phyloP scores from a whole-genome alignment of 2,888 invertebrate genomes.

The Spodoptera exigua region DNA sequence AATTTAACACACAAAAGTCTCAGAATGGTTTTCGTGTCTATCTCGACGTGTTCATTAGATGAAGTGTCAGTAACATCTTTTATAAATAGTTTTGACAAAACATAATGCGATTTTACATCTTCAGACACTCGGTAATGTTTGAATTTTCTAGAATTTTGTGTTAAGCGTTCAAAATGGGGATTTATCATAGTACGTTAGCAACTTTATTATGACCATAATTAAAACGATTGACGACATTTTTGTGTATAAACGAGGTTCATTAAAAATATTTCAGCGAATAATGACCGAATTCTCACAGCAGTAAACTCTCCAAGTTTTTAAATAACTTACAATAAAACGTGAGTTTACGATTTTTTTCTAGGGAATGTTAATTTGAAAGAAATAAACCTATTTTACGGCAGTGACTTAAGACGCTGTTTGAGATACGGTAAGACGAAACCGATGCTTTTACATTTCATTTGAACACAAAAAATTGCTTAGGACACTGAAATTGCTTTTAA shows the following conservation, averaged over 20 bases:
- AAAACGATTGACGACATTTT: neutral
- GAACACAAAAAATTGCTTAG: too few species aligned
- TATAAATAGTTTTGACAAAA: conserved; percentile 26
- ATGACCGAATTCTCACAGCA: conserved; percentile 6
- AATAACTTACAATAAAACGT: conserved; percentile 12
- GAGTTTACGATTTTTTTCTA: conserved; percentile 8
- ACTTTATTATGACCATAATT: neutral
- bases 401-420: too few species aligned
- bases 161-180: conserved; percentile 4
- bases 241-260: conserved; percentile 5
- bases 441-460: conserved; percentile 3
- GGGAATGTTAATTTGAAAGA: conserved; percentile 17
- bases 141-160: conserved; percentile 22
- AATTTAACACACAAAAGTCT: conserved; percentile 30
- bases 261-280: conserved; percentile 9
- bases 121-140: conserved; percentile 13
- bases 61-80: conserved; percentile 19
- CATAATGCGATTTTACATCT: conserved; percentile 15
- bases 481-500: neutral
- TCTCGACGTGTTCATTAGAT: conserved; percentile 29
- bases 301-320: conserved; percentile 11
- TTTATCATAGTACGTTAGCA: neutral
- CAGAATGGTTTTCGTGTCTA: conserved; percentile 14
- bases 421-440: conserved; percentile 12
- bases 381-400: conserved; percentile 1